A percentile compares a stretch with the other conserved stretches of the same genome.
Evolutionary conservation across 2,797 vertebrate species (phyloP).

Genomic region (Salarias fasciatus): DNA sequence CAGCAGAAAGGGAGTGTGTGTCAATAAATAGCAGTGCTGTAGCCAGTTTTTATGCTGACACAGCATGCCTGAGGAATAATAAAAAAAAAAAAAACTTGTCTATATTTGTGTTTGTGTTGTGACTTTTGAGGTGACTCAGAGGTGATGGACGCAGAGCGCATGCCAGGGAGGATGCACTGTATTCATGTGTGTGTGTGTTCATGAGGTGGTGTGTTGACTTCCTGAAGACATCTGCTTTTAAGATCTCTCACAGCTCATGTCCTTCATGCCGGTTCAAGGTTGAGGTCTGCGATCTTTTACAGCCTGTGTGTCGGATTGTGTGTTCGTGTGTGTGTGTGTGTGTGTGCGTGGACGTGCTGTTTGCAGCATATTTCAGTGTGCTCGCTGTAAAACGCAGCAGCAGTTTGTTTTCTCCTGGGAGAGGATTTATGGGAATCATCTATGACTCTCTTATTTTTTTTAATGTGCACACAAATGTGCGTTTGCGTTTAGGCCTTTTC

Average conservation of each 20-base stretch:
- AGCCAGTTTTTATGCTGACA: constrained; percentile 1
- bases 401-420: constrained; percentile 22
- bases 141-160: constrained; percentile 55
- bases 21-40: constrained; percentile 9
- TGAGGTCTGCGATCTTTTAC: constrained; percentile 15
- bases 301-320: too few relatives aligned
- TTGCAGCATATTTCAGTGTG: constrained; percentile 15
- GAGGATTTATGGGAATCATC: constrained; percentile 36
- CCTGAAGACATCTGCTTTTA: constrained; percentile 57
- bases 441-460: constrained; percentile 32
- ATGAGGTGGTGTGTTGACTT: constrained; percentile 43
- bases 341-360: constrained; percentile 6
- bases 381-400: constrained; percentile 24
- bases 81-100: too few relatives aligned
- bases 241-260: constrained; percentile 53
- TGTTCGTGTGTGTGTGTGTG: too few relatives aligned
- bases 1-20: too few relatives aligned
- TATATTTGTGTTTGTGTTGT: constrained; percentile 62
- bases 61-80: too few relatives aligned
- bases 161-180: constrained; percentile 34
- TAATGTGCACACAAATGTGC: constrained; percentile 26
- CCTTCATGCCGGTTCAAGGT: constrained; percentile 46
- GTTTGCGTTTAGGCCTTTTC: too few relatives aligned
- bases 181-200: constrained; percentile 44
- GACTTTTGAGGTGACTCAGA: constrained; percentile 40